A percentile compares a stretch with the other conserved stretches of the same genome.
These are phyloP conservation scores for Polydrusus cervinus DNA, from an alignment of 2,888 invertebrate genomes.

Conservation along the genomic window DNA sequence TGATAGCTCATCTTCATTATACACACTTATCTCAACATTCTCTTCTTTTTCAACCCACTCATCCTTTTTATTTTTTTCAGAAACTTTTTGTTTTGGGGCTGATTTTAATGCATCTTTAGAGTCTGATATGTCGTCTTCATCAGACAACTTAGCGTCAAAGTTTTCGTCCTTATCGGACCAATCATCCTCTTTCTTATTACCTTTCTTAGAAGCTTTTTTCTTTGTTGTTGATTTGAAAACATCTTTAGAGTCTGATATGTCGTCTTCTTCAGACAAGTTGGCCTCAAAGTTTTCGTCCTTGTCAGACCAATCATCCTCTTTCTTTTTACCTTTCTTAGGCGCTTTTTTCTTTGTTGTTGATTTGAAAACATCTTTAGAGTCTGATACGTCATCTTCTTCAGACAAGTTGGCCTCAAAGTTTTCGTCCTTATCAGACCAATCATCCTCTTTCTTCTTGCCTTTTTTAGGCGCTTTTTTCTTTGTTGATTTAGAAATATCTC, in stretches of 20 bases:
- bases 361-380: constrained; percentile 37
- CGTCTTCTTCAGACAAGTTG: constrained; percentile 61
- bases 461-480: constrained; percentile 59
- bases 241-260: constrained; percentile 20
- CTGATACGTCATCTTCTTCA: constrained; percentile 55
- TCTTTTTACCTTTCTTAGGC: constrained; percentile 57
- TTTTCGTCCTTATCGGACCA: constrained; percentile 65
- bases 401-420: constrained; percentile 63
- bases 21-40: constrained; percentile 52
- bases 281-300: constrained; percentile 63
- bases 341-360: constrained; percentile 55
- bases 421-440: constrained; percentile 65
- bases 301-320: constrained; percentile 65
- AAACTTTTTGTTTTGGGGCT: constrained; percentile 49
- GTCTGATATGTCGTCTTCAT: constrained; percentile 54
- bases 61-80: constrained; percentile 54
- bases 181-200: constrained; percentile 60
- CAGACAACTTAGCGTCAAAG: constrained; percentile 62
- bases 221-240: constrained; percentile 50
- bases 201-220: constrained; percentile 58
- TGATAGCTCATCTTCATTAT: constrained; percentile 47
- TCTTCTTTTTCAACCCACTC: constrained; percentile 46
- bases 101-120: constrained; percentile 21
- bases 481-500: constrained; percentile 56
- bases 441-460: constrained; percentile 59